Conservation (phyloP, 2,113 vertebrate genomes). For the Pavo muticus region DNA sequence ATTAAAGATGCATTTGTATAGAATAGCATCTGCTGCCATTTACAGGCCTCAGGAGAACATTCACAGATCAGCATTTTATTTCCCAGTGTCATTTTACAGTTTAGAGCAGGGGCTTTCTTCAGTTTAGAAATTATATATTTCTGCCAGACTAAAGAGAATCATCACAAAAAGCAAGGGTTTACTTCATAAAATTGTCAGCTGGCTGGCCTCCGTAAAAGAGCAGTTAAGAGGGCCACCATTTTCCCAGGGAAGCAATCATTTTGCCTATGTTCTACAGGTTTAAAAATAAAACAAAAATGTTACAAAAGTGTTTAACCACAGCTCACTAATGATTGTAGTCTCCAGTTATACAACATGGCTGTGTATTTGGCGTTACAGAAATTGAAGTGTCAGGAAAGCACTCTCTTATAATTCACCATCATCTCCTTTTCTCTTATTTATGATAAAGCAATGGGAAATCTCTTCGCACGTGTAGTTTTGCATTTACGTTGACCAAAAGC, state of each 20-base stretch:
- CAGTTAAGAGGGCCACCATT: background rate
- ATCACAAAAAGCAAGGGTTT: background rate
- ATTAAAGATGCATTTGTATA: background rate
- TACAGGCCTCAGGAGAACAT: background rate
- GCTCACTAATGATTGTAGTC: background rate
- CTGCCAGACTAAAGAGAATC: background rate
- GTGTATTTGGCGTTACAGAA: background rate
- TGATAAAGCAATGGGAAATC: background rate
- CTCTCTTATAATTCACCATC: background rate
- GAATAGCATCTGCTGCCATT: background rate
- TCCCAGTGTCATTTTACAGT: background rate
- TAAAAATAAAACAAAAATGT: background rate
- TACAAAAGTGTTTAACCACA: background rate
- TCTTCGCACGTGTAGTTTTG: background rate
- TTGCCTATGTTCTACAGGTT: background rate
- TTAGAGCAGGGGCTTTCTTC: background rate
- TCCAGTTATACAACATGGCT: background rate
- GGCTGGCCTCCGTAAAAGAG: background rate
- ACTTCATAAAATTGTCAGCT: background rate
- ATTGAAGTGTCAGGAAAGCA: fast-evolving
- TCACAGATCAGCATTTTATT: background rate
- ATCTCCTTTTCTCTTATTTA: background rate
- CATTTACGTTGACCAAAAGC: background rate
- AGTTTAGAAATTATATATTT: background rate
- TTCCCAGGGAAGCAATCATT: background rate